Base-by-base conservation (phyloP, 1,140 invertebrate species). In the Tetragnatha versicolor region DNA sequence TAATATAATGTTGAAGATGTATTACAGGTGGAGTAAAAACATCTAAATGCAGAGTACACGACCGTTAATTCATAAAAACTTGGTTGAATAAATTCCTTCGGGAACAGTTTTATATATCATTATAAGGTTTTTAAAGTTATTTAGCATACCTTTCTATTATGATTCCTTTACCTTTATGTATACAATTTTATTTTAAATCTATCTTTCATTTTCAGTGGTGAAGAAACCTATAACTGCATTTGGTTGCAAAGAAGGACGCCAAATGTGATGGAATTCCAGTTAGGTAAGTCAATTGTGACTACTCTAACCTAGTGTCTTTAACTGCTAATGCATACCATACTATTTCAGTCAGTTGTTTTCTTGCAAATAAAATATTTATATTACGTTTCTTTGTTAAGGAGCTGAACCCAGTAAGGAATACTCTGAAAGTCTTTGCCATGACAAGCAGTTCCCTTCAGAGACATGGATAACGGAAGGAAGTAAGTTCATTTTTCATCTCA, bases 391-490 rank as follows among this genome's bases (percentile, higher is more conserved):
- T 37, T 72, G 14, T 51, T 47, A n/a, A 80, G 51, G 63, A 86
- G 81, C 85, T 83, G 79, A 86, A 83, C 84, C 73, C 22, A 83
- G 68, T 65, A 80, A 70, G 65, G 83, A 31, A 80, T 83, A 69
- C 39, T 79, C 39, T 31, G 80, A 81, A 37, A 82, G 81, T 63
- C 80, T 89, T 35, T 90, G 89, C 79, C 79, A 83, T 37, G 86
- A 87, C 58, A 70, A 83, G 22, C 88, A 89, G 76, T 89, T 89
- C 77, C 75, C 69, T 73, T 9, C 79, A 83, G 88, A 86, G 22
- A 83, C 85, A 65, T 92, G 90, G 90, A 88, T 90, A 82, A 92
- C 91, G 29, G 90, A 91, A 89, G 89, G 89, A 80, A 85, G 90
- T 90, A 85, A 88, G 88, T 72, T 3, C 6, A 22, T 20, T 53